Evolutionary conservation across 2,113 vertebrate species (phyloP), one percentile per base, ranked within the genome.

Genomic region (Beaufortia kweichowensis): DNA sequence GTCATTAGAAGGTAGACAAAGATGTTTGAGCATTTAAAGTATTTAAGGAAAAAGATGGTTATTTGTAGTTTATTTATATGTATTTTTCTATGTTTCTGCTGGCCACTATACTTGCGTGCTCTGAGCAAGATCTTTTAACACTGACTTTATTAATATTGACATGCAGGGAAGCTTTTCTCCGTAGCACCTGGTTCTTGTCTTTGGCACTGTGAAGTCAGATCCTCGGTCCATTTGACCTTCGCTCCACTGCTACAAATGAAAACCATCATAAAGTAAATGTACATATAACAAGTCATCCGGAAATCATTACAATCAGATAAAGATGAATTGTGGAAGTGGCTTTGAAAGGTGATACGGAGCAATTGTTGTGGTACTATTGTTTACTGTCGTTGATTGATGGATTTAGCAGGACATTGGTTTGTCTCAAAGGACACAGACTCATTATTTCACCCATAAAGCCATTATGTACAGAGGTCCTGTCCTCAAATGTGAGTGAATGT

Each of bases 161-260:
- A 71, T 33, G 59, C 46, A 26, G 29, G 31, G 68, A 57, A 71
- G 68, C n/a, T 1, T 29, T 23, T 71, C 7, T 71, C 8, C 1
- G 59, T 64, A 41, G 31, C 60, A 39, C 60, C 61, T 55, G 61
- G 73, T 64, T 35, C 23, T 79, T 28, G 56, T 17, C 55, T 74
- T 29, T n/a, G 4, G 10, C 24, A 35, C 69, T 35, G 21, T 14
- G 12, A 2, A 19, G 61, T 33, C 19, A 12, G 17, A 35, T 17
- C 19, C 28, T 28, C 11, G 7, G 29, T 55, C 26, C 3, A 1
- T 21, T 33, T 23, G 9, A 61, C 33, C 56, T 63, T 48, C 29
- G 6, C 33, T 60, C 61, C 50, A 17, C 28, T 68, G 33, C 35
- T 59, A 33, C 48, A 78, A 64, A 76, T 74, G 57, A 66, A 74